Conservation (phyloP, 2,113 vertebrate genomes). For the Hippoglossus stenolepis region DNA sequence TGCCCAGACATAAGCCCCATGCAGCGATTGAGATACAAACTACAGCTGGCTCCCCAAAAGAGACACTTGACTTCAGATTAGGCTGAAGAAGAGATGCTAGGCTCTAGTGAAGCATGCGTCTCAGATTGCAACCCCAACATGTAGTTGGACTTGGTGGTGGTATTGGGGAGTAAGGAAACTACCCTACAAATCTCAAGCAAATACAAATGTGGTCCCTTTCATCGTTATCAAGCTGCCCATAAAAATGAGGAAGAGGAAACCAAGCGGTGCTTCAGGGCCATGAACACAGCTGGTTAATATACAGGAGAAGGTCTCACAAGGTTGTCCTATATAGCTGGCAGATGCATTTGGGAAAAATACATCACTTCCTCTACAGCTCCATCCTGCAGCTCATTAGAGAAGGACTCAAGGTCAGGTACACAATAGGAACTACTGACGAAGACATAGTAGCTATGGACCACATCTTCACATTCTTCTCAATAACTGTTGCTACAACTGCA, state of each 20-base stretch:
- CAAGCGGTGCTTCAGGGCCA: constrained; percentile 34
- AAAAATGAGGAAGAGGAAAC: constrained; percentile 32
- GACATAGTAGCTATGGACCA: neutral
- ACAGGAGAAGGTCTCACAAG: constrained; percentile 1
- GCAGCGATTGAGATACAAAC: constrained; percentile 64
- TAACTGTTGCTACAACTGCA: neutral
- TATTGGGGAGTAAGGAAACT: neutral
- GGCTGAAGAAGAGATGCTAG: constrained; percentile 32
- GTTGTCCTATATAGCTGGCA: constrained; percentile 17
- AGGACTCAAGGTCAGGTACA: constrained; percentile 47
- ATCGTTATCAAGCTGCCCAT: constrained; percentile 36
- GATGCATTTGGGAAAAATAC: constrained; percentile 21
- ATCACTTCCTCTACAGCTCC: constrained; percentile 38
- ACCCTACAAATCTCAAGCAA: constrained; percentile 5
- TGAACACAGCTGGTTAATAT: constrained; percentile 56
- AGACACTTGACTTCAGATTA: constrained; percentile 73
- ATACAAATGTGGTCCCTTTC: constrained; percentile 14
- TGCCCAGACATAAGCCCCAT: constrained; percentile 69
- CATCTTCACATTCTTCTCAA: neutral
- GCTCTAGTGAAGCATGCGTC: constrained; percentile 20
- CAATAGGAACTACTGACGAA: neutral
- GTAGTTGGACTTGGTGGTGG: constrained; percentile 23
- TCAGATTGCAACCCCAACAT: constrained; percentile 46
- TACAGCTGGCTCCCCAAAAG: constrained; percentile 58
- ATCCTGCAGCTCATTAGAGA: constrained; percentile 10